Evolutionary conservation across 1,140 invertebrate species (phyloP).

Genomic region (Bombyx mori): DNA sequence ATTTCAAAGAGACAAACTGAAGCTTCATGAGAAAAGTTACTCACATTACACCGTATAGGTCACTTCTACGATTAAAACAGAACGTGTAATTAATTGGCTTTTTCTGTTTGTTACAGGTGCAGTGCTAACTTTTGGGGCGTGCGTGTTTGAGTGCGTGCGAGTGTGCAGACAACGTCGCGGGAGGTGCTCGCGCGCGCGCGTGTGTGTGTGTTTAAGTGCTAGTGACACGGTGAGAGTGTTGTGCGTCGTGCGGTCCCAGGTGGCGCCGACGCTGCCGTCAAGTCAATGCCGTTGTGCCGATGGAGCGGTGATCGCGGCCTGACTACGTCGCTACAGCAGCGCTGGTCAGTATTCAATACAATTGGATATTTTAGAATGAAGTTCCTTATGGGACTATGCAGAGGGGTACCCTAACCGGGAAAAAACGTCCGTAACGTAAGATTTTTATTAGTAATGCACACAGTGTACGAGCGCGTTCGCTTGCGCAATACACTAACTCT

Average conservation of each 20-base stretch:
- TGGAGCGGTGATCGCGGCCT: conserved; percentile 64
- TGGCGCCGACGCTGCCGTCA: conserved; percentile 48
- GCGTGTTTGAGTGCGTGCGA: neutral
- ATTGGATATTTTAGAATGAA: too few species aligned
- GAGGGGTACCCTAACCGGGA: too few species aligned
- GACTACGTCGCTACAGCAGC: conserved; percentile 60
- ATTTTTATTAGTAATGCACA: too few species aligned
- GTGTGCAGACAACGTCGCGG: conserved; percentile 10
- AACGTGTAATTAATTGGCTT: too few species aligned
- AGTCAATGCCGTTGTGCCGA: conserved; percentile 61
- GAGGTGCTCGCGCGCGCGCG: conserved; percentile 11
- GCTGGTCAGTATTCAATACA: conserved; percentile 41
- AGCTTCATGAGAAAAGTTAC: too few species aligned
- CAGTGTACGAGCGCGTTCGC: too few species aligned
- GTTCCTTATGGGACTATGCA: too few species aligned
- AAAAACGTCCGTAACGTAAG: too few species aligned
- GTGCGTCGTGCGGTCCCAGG: conserved; percentile 39
- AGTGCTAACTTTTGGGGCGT: conserved; percentile 14
- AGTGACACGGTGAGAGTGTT: conserved; percentile 23
- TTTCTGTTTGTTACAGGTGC: conserved; percentile 27
- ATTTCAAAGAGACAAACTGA: too few species aligned
- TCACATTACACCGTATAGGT: too few species aligned
- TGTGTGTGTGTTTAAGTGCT: conserved; percentile 19
- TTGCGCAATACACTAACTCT: too few species aligned
- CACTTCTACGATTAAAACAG: too few species aligned